A percentile compares a stretch with the other conserved stretches of the same genome.
Evolutionary conservation across 2,113 vertebrate species (phyloP).

Genomic region (Neolamprologus brichardi): DNA sequence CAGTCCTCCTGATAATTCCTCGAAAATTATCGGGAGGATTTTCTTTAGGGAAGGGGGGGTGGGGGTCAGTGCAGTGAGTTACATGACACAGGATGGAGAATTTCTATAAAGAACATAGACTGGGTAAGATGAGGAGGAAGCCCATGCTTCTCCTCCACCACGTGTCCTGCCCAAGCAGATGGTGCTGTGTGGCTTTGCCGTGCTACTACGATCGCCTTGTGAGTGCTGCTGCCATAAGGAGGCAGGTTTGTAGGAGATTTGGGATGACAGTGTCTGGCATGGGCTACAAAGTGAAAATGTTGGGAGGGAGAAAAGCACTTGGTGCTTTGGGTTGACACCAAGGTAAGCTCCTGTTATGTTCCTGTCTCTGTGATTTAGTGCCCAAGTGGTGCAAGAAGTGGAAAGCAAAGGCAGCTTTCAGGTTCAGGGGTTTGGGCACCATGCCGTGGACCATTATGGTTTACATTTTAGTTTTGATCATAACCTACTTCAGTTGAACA

Average conservation of each 20-base stretch:
- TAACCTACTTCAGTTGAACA: neutral
- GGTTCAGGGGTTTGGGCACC: slow-evolving; percentile 4
- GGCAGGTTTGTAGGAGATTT: slow-evolving; percentile 63
- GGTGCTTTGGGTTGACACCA: slow-evolving; percentile 43
- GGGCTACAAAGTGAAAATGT: slow-evolving; percentile 61
- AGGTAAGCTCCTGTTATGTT: slow-evolving; percentile 62
- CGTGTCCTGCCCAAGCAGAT: slow-evolving; percentile 54
- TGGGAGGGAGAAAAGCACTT: slow-evolving; percentile 18
- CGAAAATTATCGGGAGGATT: slow-evolving; percentile 40
- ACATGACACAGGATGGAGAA: neutral
- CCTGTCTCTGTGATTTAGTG: slow-evolving; percentile 56
- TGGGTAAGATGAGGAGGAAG: neutral
- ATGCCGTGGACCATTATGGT: neutral
- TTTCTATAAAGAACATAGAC: slow-evolving; percentile 24
- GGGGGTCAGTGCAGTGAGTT: neutral
- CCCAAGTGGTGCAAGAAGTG: slow-evolving; percentile 30
- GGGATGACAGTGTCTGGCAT: slow-evolving; percentile 62
- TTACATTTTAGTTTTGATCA: neutral
- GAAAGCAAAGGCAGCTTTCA: slow-evolving; percentile 14
- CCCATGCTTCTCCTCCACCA: slow-evolving; percentile 23
- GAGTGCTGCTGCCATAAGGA: slow-evolving; percentile 57
- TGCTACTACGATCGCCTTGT: slow-evolving; percentile 26
- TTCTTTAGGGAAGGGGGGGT: neutral
- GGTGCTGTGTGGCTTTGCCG: slow-evolving; percentile 31
- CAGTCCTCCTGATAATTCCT: slow-evolving; percentile 47